These are phyloP conservation scores for Thalassophryne amazonica DNA, from an alignment of 2,797 vertebrate genomes.

Conservation along the genomic window DNA sequence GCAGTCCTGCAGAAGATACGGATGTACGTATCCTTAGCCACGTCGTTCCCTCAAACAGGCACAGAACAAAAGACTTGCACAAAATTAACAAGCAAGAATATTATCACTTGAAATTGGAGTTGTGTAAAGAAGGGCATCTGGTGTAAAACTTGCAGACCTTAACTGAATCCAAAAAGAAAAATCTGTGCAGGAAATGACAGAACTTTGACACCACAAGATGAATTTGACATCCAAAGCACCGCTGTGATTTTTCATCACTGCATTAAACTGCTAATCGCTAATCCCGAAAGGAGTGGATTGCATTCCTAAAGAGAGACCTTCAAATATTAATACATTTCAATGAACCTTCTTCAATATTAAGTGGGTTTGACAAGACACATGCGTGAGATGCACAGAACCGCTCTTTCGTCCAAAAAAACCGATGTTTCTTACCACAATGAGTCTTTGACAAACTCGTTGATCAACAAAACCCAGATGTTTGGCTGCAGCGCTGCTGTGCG, in stretches of 20 bases:
- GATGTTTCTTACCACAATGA: conserved; percentile 8
- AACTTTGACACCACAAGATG: no score
- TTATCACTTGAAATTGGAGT: no score
- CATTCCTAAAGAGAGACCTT: background rate
- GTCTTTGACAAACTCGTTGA: conserved; percentile 1
- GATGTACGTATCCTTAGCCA: no score
- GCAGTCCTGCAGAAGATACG: no score
- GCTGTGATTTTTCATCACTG: background rate
- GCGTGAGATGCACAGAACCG: conserved; percentile 28
- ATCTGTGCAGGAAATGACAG: no score
- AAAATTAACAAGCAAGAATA: no score
- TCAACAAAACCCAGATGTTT: conserved; percentile 28
- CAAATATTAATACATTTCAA: background rate
- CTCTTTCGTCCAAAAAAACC: conserved; percentile 17
- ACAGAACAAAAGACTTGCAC: no score
- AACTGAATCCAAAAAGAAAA: no score
- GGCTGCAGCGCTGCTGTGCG: background rate
- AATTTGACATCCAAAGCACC: no score
- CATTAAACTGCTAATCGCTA: background rate
- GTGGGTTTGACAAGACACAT: conserved; percentile 34
- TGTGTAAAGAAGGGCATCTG: no score
- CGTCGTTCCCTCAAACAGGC: no score
- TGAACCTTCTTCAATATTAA: background rate
- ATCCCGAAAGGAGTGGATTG: background rate
- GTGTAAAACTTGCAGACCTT: no score